These are phyloP conservation scores for Aphyosemion australe DNA, from an alignment of 2,113 vertebrate species.

Conservation along the genomic window DNA sequence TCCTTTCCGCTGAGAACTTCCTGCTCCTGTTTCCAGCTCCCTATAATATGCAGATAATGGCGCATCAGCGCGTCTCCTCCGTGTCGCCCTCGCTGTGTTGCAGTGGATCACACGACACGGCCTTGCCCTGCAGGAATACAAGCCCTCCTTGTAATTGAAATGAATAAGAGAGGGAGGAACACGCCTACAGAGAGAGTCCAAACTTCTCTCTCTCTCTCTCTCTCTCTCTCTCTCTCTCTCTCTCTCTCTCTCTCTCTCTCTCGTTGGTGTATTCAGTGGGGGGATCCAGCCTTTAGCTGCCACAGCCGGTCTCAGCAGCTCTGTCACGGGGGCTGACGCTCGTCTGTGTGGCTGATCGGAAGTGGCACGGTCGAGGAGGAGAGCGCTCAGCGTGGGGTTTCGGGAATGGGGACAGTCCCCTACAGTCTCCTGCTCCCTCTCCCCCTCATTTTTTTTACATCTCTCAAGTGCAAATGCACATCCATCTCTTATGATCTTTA, in stretches of 20 bases:
- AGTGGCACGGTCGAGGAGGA: slow-evolving; percentile 69
- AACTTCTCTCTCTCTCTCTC: slow-evolving; percentile 55
- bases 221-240: slow-evolving; percentile 59
- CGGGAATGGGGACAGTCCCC: slow-evolving; percentile 78
- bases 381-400: slow-evolving; percentile 70
- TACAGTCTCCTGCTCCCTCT: slow-evolving; percentile 71
- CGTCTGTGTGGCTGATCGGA: slow-evolving; percentile 64
- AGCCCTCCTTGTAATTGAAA: slow-evolving; percentile 74
- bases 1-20: slow-evolving; percentile 39
- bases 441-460: slow-evolving; percentile 27
- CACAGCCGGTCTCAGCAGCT: slow-evolving; percentile 49
- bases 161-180: slow-evolving; percentile 73
- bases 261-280: slow-evolving; percentile 64
- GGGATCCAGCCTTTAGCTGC: slow-evolving; percentile 63
- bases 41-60: slow-evolving; percentile 80
- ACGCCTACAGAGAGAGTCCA: slow-evolving; percentile 65
- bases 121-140: slow-evolving; percentile 77
- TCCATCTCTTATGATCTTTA: slow-evolving; percentile 74
- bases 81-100: slow-evolving; percentile 61
- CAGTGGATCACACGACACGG: slow-evolving; percentile 71
- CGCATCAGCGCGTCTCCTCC: slow-evolving; percentile 60
- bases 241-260: slow-evolving; percentile 34
- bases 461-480: slow-evolving; percentile 71
- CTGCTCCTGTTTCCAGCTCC: slow-evolving; percentile 52
- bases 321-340: slow-evolving; percentile 50